phyloP scores from a whole-genome alignment of 1,140 invertebrate genomes.

The Aphelinus atriplicis region DNA sequence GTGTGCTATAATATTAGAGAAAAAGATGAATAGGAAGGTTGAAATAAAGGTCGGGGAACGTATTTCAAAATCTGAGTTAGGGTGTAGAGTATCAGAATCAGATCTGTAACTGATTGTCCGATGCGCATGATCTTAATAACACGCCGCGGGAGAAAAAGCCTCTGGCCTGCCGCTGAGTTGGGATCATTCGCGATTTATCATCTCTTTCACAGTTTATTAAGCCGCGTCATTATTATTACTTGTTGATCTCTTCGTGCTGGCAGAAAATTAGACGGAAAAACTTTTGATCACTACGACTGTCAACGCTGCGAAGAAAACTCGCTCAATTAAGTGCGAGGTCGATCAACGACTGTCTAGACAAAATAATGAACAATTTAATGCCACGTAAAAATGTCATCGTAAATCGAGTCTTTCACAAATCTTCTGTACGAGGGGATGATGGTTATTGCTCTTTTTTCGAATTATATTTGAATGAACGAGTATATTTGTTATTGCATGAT shows the following conservation, averaged over 20 bases:
- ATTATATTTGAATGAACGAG: too few relatives aligned
- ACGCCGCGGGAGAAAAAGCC: constrained; percentile 4
- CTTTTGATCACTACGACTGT: constrained; percentile 17
- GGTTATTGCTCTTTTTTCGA: too few relatives aligned
- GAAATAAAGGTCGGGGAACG: constrained; percentile 31
- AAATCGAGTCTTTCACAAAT: too few relatives aligned
- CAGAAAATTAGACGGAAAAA: constrained; percentile 2
- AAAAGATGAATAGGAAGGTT: not conserved
- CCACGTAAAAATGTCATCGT: too few relatives aligned
- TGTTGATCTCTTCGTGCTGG: constrained; percentile 21
- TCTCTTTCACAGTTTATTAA: constrained; percentile 37
- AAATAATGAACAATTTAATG: too few relatives aligned
- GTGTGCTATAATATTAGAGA: not conserved
- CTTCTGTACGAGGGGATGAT: too few relatives aligned
- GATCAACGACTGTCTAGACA: too few relatives aligned
- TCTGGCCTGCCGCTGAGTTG: not conserved
- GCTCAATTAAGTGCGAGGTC: constrained; percentile 25
- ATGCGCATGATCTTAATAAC: constrained; percentile 25
- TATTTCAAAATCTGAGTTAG: constrained; percentile 26
- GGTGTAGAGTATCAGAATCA: constrained; percentile 15
- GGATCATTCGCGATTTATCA: constrained; percentile 37
- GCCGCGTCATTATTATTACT: constrained; percentile 30
- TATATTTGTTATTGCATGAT: too few relatives aligned
- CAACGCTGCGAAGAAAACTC: constrained; percentile 9
- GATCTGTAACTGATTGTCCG: constrained; percentile 23